Base-by-base conservation (phyloP, 2,113 vertebrate species). In the Myrmecophaga tridactyla region DNA sequence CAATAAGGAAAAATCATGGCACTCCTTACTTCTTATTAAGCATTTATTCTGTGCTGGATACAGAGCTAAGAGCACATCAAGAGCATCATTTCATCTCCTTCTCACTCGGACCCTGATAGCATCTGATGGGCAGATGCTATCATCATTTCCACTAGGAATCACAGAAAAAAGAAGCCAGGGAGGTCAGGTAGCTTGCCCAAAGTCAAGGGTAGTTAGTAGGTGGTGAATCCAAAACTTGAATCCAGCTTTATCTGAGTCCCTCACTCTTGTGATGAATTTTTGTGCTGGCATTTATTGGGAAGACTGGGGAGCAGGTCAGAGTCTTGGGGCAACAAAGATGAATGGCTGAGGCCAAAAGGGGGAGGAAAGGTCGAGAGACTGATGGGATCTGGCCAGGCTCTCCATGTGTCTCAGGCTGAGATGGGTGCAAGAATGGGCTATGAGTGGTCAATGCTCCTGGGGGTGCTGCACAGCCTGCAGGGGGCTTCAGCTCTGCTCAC, bases 41-140 rank as follows among this genome's bases (percentile, higher is more conserved):
- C 8, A 18, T n/a, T 21, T 31, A 11, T 41, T 46, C 60, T 36
- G 36, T 0, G 39, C n/a, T 10, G 4, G 17, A 46, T 75, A 10
- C 3, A 0, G 14, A 8, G 46, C 43, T 43, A 13, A 56, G 18
- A 18, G 6, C 77, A 21, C 10, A 3, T 0, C 56, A 58, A 58
- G 56, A 21, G 0, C 3, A 0, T 34, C 53, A 13, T 13, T 43
- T 10, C 6, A 0, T 27, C 53, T 13, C 11, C 4, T 43, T 31
- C 27, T 31, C 31, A 7, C 1, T 1, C 53, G 39, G 1, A 1
- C 53, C 41, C 89, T 7, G 0, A 36, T 58, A 51, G n/a, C n/a
- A n/a, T n/a, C n/a, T n/a, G n/a, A n/a, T n/a, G n/a, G 60, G 86
- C 63, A 62, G 69, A 31, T 4, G 29, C 17, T 14, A 7, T 7